phyloP scores from a whole-genome alignment of 2,888 invertebrate species.

The Tipula confusa region DNA sequence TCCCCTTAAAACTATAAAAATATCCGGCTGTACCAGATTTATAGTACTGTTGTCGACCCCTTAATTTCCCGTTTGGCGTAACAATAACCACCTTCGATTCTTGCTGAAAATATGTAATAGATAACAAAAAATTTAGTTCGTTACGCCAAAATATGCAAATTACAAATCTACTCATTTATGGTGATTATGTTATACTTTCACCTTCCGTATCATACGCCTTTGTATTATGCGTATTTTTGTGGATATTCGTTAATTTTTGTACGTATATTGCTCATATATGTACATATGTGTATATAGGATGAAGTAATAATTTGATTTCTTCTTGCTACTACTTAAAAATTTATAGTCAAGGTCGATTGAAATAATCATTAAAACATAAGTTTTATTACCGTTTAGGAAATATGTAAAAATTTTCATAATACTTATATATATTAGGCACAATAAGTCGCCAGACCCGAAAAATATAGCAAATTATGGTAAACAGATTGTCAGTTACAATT shows the following conservation, averaged over 20 bases:
- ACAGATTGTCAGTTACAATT: no score
- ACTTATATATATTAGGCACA: no score
- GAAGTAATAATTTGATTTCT: not conserved
- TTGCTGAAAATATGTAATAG: conserved; percentile 40
- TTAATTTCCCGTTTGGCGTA: conserved; percentile 45
- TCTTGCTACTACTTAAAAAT: not conserved
- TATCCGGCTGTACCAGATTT: conserved; percentile 47
- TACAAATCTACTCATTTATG: not conserved
- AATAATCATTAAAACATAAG: not conserved
- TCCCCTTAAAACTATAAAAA: conserved; percentile 49
- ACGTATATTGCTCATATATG: no score
- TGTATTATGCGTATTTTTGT: not conserved
- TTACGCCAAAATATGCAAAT: conserved; percentile 3
- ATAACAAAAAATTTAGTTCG: not conserved
- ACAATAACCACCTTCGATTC: conserved; percentile 46
- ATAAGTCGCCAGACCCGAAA: no score
- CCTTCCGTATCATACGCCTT: not conserved
- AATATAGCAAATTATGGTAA: no score
- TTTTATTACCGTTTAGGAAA: not conserved
- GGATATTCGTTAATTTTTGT: no score
- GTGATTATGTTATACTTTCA: not conserved
- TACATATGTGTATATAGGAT: not conserved
- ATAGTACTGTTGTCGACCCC: conserved; percentile 46
- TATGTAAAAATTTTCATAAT: not conserved
- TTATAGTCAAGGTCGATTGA: not conserved